phyloP scores from a whole-genome alignment of 30 jellyfish, hydroid and myxozoan genomes.

The Morbakka virulenta region DNA sequence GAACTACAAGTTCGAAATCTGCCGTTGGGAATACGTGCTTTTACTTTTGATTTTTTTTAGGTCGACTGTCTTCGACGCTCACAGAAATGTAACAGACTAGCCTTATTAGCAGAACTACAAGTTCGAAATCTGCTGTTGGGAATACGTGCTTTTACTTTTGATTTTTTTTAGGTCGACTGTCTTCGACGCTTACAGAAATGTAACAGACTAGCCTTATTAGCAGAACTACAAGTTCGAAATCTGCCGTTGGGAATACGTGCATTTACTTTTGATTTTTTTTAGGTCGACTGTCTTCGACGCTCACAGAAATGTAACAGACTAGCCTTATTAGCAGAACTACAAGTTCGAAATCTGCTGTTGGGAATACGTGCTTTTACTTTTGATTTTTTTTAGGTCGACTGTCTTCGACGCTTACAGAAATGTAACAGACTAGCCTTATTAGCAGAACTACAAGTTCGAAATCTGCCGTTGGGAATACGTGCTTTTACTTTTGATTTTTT shows the following conservation, averaged over 20 bases:
- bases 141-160: constrained; percentile 9
- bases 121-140: constrained; percentile 66
- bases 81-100: constrained; percentile 58
- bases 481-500: background rate
- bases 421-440: too few species aligned
- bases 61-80: constrained; percentile 65
- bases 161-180: constrained; percentile 66
- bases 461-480: too few species aligned
- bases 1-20: too few species aligned
- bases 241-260: constrained; percentile 51
- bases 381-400: constrained; percentile 11
- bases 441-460: too few species aligned
- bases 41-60: constrained; percentile 24
- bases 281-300: constrained; percentile 33
- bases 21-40: too few species aligned
- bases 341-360: constrained; percentile 57
- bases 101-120: constrained; percentile 75
- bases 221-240: constrained; percentile 71
- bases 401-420: constrained; percentile 35
- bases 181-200: constrained; percentile 55
- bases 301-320: constrained; percentile 60
- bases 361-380: constrained; percentile 60
- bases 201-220: constrained; percentile 59
- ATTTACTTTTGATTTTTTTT: constrained; percentile 37
- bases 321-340: constrained; percentile 75